Evolutionary conservation across 1,140 invertebrate species (phyloP).

Genomic region (Caerostris darwini): DNA sequence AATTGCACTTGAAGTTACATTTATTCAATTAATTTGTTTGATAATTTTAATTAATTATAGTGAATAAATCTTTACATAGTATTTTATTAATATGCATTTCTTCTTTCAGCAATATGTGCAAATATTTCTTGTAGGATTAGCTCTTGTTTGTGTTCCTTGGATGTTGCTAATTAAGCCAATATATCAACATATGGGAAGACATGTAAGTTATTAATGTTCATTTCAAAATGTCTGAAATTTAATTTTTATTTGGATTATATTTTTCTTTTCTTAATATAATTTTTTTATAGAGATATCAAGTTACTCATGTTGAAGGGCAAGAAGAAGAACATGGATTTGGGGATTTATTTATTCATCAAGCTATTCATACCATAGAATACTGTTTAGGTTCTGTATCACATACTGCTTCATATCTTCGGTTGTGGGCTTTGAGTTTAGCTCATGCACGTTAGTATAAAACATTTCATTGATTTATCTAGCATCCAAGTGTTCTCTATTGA

Average conservation of each 20-base stretch:
- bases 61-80: no score
- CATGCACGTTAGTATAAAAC: slow-evolving; percentile 91
- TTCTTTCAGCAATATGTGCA: slow-evolving; percentile 86
- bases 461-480: no score
- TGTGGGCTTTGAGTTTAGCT: slow-evolving; percentile 97
- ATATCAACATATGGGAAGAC: slow-evolving; percentile 28
- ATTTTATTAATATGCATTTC: slow-evolving; percentile 80
- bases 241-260: neutral
- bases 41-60: no score
- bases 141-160: slow-evolving; percentile 92
- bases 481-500: no score
- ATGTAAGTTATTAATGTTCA: slow-evolving; percentile 55
- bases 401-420: slow-evolving; percentile 96
- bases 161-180: slow-evolving; percentile 96
- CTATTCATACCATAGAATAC: slow-evolving; percentile 98
- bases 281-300: slow-evolving; percentile 53
- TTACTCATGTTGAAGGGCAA: slow-evolving; percentile 52
- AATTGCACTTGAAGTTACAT: no score
- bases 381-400: slow-evolving; percentile 97
- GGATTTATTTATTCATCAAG: slow-evolving; percentile 95
- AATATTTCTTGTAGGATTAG: slow-evolving; percentile 87
- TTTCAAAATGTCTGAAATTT: neutral
- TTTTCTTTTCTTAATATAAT: no score
- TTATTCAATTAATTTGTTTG: no score
- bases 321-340: slow-evolving; percentile 69